phyloP scores from a whole-genome alignment of 2,797 vertebrate genomes.

The Acanthis flammea region DNA sequence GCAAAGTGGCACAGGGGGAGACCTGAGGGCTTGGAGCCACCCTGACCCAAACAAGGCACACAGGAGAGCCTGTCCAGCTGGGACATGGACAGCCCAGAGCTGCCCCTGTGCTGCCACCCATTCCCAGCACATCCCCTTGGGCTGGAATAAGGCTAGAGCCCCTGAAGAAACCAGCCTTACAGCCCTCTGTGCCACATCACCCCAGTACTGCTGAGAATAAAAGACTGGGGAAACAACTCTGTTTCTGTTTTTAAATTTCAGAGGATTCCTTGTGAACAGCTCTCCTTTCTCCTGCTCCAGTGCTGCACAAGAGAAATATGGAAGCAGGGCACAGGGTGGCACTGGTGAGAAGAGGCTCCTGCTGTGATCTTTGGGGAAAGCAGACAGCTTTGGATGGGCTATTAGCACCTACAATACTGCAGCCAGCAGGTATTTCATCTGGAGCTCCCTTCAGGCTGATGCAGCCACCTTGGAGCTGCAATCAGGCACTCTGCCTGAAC shows the following conservation, averaged over 20 bases:
- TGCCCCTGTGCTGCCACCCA: background rate
- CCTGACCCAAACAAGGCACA: background rate
- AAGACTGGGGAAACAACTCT: background rate
- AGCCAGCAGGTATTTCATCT: background rate
- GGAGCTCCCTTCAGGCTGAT: background rate
- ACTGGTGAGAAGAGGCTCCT: background rate
- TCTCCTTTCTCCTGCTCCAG: background rate
- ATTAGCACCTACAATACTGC: background rate
- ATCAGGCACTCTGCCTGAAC: background rate
- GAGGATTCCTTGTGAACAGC: background rate
- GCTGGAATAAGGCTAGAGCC: background rate
- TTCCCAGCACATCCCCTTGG: background rate
- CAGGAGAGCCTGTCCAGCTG: background rate
- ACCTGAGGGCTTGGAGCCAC: fast-evolving
- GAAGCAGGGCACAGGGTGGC: background rate
- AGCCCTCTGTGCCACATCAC: fast-evolving
- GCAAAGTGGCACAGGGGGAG: background rate
- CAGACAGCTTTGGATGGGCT: background rate
- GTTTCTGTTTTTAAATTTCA: background rate
- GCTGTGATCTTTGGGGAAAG: background rate
- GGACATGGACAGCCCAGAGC: background rate
- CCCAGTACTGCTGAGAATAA: background rate
- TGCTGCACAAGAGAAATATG: background rate
- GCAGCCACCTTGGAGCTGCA: background rate
- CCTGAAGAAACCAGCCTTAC: background rate